Conservation (phyloP, 2,113 vertebrate genomes). For the Ia io region DNA sequence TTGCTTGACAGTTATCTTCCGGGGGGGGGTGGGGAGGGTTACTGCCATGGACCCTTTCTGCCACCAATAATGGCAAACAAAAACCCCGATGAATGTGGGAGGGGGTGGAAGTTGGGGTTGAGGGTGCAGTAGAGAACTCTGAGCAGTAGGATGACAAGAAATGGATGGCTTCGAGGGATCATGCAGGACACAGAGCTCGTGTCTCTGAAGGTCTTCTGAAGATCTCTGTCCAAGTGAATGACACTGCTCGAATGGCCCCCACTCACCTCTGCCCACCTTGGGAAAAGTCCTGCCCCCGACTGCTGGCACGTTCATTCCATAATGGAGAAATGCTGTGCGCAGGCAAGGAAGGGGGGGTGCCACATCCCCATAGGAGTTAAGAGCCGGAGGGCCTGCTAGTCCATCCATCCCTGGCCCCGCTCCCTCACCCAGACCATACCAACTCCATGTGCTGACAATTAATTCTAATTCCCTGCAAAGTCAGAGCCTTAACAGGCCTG, state of each 20-base stretch:
- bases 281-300: not conserved
- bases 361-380: not conserved
- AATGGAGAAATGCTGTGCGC: not conserved
- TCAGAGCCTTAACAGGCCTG: not conserved
- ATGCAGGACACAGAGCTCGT: not conserved
- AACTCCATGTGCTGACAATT: not conserved
- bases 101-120: not conserved
- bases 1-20: not conserved
- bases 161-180: not conserved
- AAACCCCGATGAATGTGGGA: not conserved
- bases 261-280: not conserved
- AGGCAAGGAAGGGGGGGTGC: not conserved
- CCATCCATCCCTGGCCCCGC: not conserved
- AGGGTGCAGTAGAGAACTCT: rapidly evolving
- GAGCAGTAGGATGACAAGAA: not conserved
- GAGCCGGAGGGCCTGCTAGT: not conserved
- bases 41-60: not conserved
- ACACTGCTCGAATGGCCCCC: too few species aligned
- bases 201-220: too few species aligned
- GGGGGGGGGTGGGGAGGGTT: not conserved
- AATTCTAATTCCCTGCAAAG: conserved; percentile 12
- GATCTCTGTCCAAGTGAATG: too few species aligned
- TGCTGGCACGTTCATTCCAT: not conserved
- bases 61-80: not conserved
- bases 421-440: not conserved